Evolutionary conservation across 2,888 invertebrate species (phyloP).

Genomic region (Trissoscelio sp.): DNA sequence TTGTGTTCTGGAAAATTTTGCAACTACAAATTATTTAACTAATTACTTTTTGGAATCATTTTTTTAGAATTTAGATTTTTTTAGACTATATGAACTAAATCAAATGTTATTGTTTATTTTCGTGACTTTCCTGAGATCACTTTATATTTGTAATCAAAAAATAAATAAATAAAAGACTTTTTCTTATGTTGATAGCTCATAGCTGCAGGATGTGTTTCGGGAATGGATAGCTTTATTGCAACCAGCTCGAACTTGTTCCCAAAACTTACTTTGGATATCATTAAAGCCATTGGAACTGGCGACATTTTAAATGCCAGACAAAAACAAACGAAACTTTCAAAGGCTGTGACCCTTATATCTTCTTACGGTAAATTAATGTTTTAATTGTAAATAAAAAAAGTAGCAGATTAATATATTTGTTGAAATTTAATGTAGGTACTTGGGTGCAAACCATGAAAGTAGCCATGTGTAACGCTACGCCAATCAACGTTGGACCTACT

Average conservation of each 20-base stretch:
- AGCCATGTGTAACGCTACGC: conserved; percentile 87
- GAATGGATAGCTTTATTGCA: conserved; percentile 89
- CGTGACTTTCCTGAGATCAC: no score
- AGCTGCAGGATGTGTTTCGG: conserved; percentile 87
- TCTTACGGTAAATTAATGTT: conserved; percentile 80
- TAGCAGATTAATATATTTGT: background rate
- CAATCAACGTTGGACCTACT: conserved; percentile 87
- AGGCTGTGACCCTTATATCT: conserved; percentile 79
- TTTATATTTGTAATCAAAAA: no score
- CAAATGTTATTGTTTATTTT: background rate
- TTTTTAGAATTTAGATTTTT: background rate
- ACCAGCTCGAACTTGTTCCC: conserved; percentile 89
- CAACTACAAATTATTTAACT: no score
- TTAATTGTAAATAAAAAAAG: background rate
- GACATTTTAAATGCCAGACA: conserved; percentile 84
- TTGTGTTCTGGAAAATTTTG: no score
- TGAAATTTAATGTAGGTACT: conserved; percentile 84
- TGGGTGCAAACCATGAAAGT: conserved; percentile 90
- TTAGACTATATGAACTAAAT: no score
- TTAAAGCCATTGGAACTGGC: conserved; percentile 84
- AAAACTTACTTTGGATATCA: conserved; percentile 85
- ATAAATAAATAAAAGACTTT: no score
- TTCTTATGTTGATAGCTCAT: no score
- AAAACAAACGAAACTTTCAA: conserved; percentile 84
- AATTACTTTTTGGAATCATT: no score